A percentile compares a stretch with the other conserved stretches of the same genome.
Evolutionary conservation across 2,888 invertebrate genomes (phyloP).

Genomic region (Plusia festucae): DNA sequence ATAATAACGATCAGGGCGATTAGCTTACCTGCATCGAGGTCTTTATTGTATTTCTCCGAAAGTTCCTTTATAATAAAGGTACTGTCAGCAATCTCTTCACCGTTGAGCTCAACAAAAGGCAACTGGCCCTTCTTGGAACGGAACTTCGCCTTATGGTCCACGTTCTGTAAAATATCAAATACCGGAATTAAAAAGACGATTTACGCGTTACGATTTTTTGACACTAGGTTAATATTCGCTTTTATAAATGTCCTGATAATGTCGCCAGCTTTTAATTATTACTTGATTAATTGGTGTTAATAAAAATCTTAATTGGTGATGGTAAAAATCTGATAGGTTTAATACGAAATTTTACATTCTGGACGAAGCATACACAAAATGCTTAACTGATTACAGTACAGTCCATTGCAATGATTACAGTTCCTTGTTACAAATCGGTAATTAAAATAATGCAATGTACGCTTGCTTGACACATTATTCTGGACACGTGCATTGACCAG

Average conservation of each 20-base stretch:
- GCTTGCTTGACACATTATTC: not conserved
- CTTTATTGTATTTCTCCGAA: conserved; percentile 94
- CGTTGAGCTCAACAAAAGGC: conserved; percentile 98
- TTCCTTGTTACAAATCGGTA: conserved; percentile 4
- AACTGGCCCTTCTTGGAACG: conserved; percentile 98
- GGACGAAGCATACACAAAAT: not conserved
- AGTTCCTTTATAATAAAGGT: conserved; percentile 96
- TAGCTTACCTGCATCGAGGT: conserved; percentile 92
- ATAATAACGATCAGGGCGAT: not conserved
- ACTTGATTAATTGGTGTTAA: not conserved
- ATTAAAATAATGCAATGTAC: conserved; percentile 1
- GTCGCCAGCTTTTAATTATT: not conserved
- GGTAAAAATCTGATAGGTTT: not conserved
- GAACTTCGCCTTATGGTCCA: conserved; percentile 98
- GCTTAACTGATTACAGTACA: not conserved
- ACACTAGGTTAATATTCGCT: too few species aligned
- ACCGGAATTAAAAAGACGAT: not conserved
- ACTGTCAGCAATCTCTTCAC: conserved; percentile 98
- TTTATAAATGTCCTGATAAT: not conserved
- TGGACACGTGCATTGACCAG: not conserved
- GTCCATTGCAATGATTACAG: conserved; percentile 4
- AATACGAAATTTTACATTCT: not conserved
- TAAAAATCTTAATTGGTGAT: too few species aligned
- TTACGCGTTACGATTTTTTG: too few species aligned
- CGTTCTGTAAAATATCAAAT: conserved; percentile 91